Base-by-base conservation (phyloP, 2,113 vertebrate genomes). In the Theristicus caerulescens region DNA sequence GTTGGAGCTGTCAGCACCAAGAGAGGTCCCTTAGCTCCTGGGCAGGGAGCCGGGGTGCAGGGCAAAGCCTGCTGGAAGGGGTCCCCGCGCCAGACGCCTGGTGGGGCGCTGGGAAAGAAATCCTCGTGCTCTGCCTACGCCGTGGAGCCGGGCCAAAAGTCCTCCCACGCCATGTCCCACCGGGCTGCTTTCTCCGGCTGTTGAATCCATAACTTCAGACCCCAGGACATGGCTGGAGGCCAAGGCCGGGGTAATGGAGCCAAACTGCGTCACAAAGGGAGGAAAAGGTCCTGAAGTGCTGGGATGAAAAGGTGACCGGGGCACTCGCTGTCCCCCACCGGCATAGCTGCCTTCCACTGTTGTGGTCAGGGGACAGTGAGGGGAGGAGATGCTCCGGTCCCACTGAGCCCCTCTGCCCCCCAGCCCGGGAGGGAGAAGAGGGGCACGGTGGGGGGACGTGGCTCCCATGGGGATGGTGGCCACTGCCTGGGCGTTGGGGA, bases 211-310 rank as follows among this genome's bases (percentile, higher is more conserved):
- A 94, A 95, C 93, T 93, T 95, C 93, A 97, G 96, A 95, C 94
- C 94, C 91, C 49, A 0, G 96, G 96, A 93, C 84, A 89, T 97
- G 97, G 97, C 94, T 0, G 1, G 6, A 42, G 47, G 89, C 95
- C 97, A 97, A 70, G 87, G 26, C 84, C 0, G 0, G 61, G 40
- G 67, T 70, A 94, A 86, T 89, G 86, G 40, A 95, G 95, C 96
- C 97, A 97, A 95, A 96, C 69, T 97, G 94, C 95, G 93, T 97
- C 97, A 97, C 96, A 93, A 96, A 96, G 71, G 93, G 87, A 96
- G 95, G 97, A 97, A 97, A 95, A 95, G 94, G 95, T 97, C 91
- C 86, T 73, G 89, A 87, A 96, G 86, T 62, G 67, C 86, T 2
- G 78, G 91, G 57, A 94, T 86, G 83, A 94, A 95, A 93, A 95